These are phyloP conservation scores for Bettongia penicillata DNA, from an alignment of 2,113 vertebrate genomes.

Conservation along the genomic window DNA sequence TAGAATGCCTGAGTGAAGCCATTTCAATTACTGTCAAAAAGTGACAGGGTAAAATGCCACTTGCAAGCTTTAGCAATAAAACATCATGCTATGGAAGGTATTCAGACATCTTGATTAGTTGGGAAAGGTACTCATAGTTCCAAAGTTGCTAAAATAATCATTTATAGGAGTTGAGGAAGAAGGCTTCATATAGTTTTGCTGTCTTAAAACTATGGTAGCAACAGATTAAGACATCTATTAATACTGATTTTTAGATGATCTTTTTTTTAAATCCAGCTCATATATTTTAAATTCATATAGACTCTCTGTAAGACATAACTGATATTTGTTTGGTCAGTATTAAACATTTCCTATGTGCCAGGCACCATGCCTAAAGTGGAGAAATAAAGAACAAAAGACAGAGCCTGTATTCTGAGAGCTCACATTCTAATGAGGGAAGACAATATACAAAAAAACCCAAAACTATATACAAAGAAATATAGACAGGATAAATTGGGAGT, in stretches of 20 bases:
- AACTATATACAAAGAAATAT: background rate
- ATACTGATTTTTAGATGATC: background rate
- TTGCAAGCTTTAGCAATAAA: background rate
- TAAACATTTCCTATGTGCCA: background rate
- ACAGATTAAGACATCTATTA: background rate
- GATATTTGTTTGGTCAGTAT: background rate
- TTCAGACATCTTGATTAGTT: background rate
- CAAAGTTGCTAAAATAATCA: background rate
- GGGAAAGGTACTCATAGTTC: background rate
- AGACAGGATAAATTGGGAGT: background rate
- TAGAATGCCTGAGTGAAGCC: background rate
- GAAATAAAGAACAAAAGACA: background rate
- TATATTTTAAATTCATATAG: background rate
- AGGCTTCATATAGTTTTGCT: background rate
- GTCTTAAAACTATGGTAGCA: background rate
- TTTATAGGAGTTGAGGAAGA: background rate
- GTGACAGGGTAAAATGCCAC: background rate
- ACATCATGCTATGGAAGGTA: background rate
- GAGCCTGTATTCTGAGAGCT: background rate
- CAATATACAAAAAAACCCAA: no score
- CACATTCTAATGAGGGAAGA: background rate
- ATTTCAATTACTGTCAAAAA: background rate
- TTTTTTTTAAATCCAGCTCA: background rate
- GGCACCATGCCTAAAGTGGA: rapidly evolving
- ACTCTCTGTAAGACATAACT: background rate